Evolutionary conservation across 2,888 invertebrate species (phyloP).

Genomic region (Tiliacea citrago): DNA sequence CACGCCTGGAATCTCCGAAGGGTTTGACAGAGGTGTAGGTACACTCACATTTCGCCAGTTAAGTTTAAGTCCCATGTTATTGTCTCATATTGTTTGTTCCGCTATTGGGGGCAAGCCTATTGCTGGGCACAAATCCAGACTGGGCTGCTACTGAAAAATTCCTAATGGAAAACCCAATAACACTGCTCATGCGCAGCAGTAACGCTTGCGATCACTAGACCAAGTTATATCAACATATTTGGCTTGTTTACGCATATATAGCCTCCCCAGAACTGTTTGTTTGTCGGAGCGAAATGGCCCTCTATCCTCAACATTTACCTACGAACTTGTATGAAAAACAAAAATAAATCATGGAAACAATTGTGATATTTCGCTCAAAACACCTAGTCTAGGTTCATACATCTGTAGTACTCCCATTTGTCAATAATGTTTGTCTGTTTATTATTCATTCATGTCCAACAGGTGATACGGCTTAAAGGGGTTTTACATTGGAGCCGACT

Average conservation of each 20-base stretch:
- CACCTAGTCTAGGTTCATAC: background rate
- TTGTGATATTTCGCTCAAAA: constrained; percentile 12
- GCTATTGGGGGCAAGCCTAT: too few species aligned
- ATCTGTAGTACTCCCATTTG: too few species aligned
- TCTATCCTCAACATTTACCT: background rate
- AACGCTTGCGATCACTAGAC: background rate
- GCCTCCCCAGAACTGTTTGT: background rate
- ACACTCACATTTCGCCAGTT: background rate
- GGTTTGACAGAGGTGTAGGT: background rate
- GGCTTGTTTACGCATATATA: background rate
- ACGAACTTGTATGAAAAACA: background rate
- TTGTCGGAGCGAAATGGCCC: background rate
- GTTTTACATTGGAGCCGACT: background rate
- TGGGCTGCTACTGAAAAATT: background rate
- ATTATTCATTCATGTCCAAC: constrained; percentile 44
- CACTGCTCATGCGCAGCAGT: background rate
- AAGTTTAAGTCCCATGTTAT: background rate
- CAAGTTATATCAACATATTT: background rate
- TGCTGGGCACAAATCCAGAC: background rate
- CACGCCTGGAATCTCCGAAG: background rate
- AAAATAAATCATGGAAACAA: constrained; percentile 30
- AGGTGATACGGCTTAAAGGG: constrained; percentile 23
- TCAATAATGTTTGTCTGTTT: constrained; percentile 22
- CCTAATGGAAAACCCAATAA: background rate
- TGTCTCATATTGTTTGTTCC: too few species aligned